Conservation (phyloP, 2,888 invertebrate genomes). For the Cephonodes hylas region DNA sequence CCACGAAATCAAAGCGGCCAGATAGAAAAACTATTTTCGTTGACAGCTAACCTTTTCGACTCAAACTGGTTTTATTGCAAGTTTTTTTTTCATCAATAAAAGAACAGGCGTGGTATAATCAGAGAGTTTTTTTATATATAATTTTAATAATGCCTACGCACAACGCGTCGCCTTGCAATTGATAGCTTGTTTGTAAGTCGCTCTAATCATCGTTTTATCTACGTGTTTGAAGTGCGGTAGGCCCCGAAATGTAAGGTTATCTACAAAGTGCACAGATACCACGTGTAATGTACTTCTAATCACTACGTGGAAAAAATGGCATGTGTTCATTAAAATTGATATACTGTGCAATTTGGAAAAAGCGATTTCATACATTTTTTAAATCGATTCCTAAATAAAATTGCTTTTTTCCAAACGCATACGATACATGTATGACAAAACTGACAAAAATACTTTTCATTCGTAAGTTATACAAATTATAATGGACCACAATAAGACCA, state of each 20-base stretch:
- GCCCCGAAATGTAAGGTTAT: conserved; percentile 33
- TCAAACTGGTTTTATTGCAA: neutral
- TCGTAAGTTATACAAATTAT: neutral
- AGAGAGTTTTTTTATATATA: neutral
- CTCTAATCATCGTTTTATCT: conserved; percentile 10
- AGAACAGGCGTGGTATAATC: neutral
- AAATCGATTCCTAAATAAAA: no score
- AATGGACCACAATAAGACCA: neutral
- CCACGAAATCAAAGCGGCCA: neutral
- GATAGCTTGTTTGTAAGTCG: neutral
- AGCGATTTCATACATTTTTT: no score
- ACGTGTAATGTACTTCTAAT: conserved; percentile 30
- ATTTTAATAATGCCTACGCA: conserved; percentile 13
- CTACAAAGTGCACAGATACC: conserved; percentile 36
- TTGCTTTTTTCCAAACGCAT: no score
- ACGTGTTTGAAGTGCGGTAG: conserved; percentile 16
- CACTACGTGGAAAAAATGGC: conserved; percentile 15
- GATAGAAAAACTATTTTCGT: neutral
- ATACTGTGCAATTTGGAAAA: no score
- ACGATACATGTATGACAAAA: neutral
- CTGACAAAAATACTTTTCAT: neutral
- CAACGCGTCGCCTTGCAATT: neutral
- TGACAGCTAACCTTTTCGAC: neutral
- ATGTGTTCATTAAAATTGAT: neutral
- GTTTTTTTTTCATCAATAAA: neutral